Percentiles rank a stretch among this genome's conserved stretches.
Evolutionary conservation across 2,888 invertebrate genomes (phyloP).

Genomic region (Malacosoma neustria): DNA sequence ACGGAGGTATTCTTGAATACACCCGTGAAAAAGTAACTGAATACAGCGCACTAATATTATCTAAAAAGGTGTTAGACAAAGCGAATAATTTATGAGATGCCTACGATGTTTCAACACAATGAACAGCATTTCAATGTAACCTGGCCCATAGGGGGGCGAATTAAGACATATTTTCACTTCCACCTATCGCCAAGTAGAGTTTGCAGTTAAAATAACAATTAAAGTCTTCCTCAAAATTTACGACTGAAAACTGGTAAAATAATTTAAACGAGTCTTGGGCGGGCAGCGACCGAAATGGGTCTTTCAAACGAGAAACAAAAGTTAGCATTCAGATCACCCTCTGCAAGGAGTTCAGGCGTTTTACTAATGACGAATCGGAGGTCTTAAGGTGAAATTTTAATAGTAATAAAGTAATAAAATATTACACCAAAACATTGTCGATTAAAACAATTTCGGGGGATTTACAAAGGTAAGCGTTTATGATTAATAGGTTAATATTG

Average conservation of each 20-base stretch:
- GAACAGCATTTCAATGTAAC: conserved; percentile 49
- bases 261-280: conserved; percentile 59
- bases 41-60: conserved; percentile 1
- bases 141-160: conserved; percentile 68
- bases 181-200: conserved; percentile 46
- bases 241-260: conserved; percentile 70
- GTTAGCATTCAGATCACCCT: conserved; percentile 51
- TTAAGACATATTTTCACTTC: conserved; percentile 71
- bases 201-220: conserved; percentile 75
- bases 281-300: conserved; percentile 52
- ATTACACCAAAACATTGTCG: conserved; percentile 61
- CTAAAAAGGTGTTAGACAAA: conserved; percentile 28
- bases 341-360: conserved; percentile 45
- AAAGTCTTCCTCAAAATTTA: conserved; percentile 70
- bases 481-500: conserved; percentile 25
- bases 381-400: conserved; percentile 67
- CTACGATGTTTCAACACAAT: conserved; percentile 21
- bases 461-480: conserved; percentile 20
- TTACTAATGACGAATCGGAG: conserved; percentile 34
- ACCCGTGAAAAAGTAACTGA: too few species aligned
- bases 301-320: conserved; percentile 63
- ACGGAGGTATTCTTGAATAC: too few species aligned
- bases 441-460: conserved; percentile 47
- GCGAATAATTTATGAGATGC: conserved; percentile 31
- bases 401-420: conserved; percentile 62